phyloP scores from a whole-genome alignment of 2,113 vertebrate species.

The Seriola aureovittata region DNA sequence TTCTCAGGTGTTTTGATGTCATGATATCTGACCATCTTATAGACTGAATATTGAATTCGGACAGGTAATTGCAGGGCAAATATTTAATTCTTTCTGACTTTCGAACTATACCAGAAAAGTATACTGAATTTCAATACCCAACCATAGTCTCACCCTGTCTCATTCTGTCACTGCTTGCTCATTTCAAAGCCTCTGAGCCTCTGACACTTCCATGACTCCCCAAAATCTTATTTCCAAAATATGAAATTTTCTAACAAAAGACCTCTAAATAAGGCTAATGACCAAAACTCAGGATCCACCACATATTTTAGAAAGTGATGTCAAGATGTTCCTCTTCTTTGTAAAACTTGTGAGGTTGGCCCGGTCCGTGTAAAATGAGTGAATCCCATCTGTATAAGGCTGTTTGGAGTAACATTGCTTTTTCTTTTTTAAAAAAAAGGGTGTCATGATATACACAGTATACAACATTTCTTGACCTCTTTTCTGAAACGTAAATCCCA shows the following conservation, averaged over 20 bases:
- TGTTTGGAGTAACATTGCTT: background rate
- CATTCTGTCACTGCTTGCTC: background rate
- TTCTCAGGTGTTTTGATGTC: background rate
- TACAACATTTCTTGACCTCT: background rate
- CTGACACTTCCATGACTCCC: background rate
- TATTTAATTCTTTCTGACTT: background rate
- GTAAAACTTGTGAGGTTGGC: background rate
- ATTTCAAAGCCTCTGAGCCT: background rate
- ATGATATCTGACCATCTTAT: background rate
- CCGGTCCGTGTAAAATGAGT: background rate
- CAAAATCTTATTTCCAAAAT: background rate
- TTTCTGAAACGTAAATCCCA: background rate
- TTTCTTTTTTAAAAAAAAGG: background rate
- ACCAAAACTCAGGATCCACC: background rate
- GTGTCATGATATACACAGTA: no score
- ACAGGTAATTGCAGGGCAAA: slow-evolving; percentile 3
- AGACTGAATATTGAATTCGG: slow-evolving; percentile 2
- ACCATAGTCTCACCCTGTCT: background rate
- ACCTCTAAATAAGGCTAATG: background rate
- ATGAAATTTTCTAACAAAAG: background rate
- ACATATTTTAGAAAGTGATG: slow-evolving; percentile 12
- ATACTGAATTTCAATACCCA: background rate
- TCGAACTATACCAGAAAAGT: background rate
- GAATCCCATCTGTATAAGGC: background rate
- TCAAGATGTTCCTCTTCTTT: slow-evolving; percentile 13